Base-by-base conservation (phyloP, 1,140 invertebrate genomes). In the Theocolax elegans region DNA sequence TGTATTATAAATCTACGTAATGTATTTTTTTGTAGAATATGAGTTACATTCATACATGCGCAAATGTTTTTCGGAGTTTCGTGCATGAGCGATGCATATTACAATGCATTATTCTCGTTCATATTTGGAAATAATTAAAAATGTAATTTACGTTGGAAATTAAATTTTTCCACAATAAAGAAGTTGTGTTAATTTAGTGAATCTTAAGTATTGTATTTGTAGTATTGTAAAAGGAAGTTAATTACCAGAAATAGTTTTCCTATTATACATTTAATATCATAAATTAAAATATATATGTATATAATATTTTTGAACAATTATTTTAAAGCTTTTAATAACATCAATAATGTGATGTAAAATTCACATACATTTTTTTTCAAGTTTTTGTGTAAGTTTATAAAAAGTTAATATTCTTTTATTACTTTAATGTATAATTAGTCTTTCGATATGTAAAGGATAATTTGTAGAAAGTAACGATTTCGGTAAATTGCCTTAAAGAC, bases 71-170 rank as follows among this genome's bases (percentile, higher is more conserved):
- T 56, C 40, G 60, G 60, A 71, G 68, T 19, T 54, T 71, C 59
- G 68, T 71, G 53, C 68, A 71, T 38, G 60, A 71, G 68, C 68
- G 68, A 71, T 71, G 67, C 56, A 62, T 54, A 46, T 46, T 58
- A 35, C 15, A 27, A 54, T 31, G 29, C 51, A 13, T 29, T 35
- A 9, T 27, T 46, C 15, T 17, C n/a, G n/a, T 44, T 44, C 15
- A 29, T 58, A 42, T 23, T 42, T 58, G 0, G 13, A 58, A 42
- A 58, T 17, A 35, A 9, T 13, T 15, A 15, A 15, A 44, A 44
- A 44, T 44, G 3, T 23, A 44, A 44, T 44, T 44, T 44, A 9
- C 13, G 42, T 44, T 44, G 13, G 23, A 51, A 51, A 51, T 51
- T 2, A 51, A 27, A 51, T 15, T 12, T 35, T 35, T 29, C 15